These are phyloP conservation scores for Parauchenoglanis ngamensis DNA, from an alignment of 2,797 vertebrate genomes.

Conservation along the genomic window DNA sequence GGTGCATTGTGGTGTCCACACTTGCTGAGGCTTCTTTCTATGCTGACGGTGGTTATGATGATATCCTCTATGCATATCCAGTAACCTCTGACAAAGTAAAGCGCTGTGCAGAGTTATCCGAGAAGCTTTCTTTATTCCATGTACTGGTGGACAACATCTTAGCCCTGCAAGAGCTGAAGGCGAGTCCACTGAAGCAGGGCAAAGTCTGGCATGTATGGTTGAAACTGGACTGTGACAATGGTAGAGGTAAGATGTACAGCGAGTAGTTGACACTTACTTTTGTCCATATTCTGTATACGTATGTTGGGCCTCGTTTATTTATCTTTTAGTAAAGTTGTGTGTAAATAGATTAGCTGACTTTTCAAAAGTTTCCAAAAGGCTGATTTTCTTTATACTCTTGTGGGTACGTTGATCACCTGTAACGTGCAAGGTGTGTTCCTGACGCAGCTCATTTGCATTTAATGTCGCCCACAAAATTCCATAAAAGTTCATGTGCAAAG, in stretches of 20 bases:
- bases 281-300: background rate
- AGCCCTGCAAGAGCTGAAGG: constrained; percentile 70
- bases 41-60: constrained; percentile 79
- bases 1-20: constrained; percentile 81
- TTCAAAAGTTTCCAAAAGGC: background rate
- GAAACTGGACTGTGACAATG: constrained; percentile 83
- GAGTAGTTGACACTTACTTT: background rate
- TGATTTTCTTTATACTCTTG: background rate
- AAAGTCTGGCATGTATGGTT: constrained; percentile 81
- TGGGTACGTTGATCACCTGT: no score
- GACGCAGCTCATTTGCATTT: background rate
- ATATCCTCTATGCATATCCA: constrained; percentile 83
- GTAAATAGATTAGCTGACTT: background rate
- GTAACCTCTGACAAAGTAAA: constrained; percentile 78
- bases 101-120: constrained; percentile 73
- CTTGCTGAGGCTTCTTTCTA: constrained; percentile 80
- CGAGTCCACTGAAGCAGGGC: constrained; percentile 62
- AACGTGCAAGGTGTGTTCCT: no score
- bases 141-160: constrained; percentile 74
- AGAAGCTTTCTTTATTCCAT: constrained; percentile 76
- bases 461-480: background rate
- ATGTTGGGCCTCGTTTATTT: background rate
- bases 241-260: constrained; percentile 71
- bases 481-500: background rate
- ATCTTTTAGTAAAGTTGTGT: background rate